Conservation (phyloP, 2,888 invertebrate genomes). For the Hypercompe scribonia region DNA sequence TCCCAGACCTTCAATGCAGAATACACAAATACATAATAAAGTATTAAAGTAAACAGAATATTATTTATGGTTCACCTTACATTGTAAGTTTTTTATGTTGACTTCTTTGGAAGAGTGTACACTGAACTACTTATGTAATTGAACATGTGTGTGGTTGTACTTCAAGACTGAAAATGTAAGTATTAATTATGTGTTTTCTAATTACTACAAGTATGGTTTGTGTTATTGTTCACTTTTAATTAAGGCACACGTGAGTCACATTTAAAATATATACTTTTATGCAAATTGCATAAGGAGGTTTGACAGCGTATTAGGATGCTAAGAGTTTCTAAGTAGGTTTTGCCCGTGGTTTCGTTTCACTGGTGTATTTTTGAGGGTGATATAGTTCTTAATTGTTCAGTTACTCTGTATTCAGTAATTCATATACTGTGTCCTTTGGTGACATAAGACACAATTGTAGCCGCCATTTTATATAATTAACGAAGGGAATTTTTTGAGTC, state of each 20-base stretch:
- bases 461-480: not conserved
- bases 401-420: too few relatives aligned
- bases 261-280: too few relatives aligned
- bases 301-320: too few relatives aligned
- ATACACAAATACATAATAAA: slow-evolving; percentile 10
- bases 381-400: not conserved
- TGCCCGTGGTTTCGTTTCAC: too few relatives aligned
- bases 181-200: not conserved
- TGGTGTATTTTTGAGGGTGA: too few relatives aligned
- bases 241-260: too few relatives aligned
- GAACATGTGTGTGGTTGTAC: not conserved
- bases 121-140: not conserved
- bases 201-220: not conserved
- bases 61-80: slow-evolving; percentile 6
- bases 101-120: not conserved
- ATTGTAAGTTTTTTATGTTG: not conserved
- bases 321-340: too few relatives aligned
- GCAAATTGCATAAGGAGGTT: too few relatives aligned
- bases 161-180: not conserved
- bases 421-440: not conserved
- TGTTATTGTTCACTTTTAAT: not conserved
- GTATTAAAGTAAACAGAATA: not conserved
- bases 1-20: not conserved
- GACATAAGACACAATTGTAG: too few relatives aligned
- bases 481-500: too few relatives aligned